Base-by-base conservation (phyloP, 1,140 invertebrate species). In the Radopholus similis region DNA sequence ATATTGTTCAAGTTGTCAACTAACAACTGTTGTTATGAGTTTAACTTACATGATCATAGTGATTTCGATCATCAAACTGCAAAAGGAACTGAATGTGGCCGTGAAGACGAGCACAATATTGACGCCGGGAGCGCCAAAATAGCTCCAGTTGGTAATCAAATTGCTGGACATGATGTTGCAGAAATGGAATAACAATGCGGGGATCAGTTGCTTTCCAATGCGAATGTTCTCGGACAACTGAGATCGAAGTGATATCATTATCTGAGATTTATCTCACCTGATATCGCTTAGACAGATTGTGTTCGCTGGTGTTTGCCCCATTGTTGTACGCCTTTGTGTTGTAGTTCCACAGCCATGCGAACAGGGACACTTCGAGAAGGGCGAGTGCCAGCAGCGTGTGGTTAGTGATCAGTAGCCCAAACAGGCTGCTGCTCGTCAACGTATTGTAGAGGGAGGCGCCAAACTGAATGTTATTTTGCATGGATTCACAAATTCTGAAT, bases 271-370 rank as follows among this genome's bases (percentile, higher is more conserved):
- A 13, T 35, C 40, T 5, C 30, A 62, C 58, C 28, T 62, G 58
- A 42, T 62, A 62, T 51, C 58, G 42, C n/a, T 62, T 40, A 26
- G 58, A 47, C 30, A 62, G 30, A 62, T 49, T 51, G 18, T 62
- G 58, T 47, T 28, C 49, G 30, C 9, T 23, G 13, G 32, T 6
- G 32, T 28, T 47, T 32, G 40, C 18, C n/a, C n/a, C 6, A 26
- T 40, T 49, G 47, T 13, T 23, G 21, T 51, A 51, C 1, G 47
- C 47, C 23, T 4, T 51, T 30, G 23, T 13, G 9, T 23, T 62
- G 49, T 62, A 34, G 32, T 23, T 21, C 40, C 58, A 42, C 11
- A 62, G n/a, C 38, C 18, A 23, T 34, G 40, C 23, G 44, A 62
- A 62, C n/a, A 62, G 21, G 23, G 4, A 2, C 8, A 62, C 21